Evolutionary conservation across 64 coral and sea anemone genomes (phyloP).

Genomic region (Exaiptasia diaphana): DNA sequence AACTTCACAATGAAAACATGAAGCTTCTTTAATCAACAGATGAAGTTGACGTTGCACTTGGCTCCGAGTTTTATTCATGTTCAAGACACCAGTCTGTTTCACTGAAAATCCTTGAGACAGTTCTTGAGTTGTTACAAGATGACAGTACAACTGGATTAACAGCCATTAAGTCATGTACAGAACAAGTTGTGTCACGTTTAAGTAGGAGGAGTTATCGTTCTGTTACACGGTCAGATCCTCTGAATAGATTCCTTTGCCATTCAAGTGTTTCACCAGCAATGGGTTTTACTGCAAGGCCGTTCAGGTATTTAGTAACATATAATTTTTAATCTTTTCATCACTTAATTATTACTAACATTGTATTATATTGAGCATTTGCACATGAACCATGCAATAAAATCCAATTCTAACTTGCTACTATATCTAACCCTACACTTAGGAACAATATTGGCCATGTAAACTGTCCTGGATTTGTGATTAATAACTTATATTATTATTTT

Average conservation of each 20-base stretch:
- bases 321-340: too few relatives aligned
- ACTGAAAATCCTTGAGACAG: constrained; percentile 31
- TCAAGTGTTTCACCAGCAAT: constrained; percentile 19
- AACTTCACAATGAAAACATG: too few relatives aligned
- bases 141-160: constrained; percentile 37
- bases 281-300: constrained; percentile 52
- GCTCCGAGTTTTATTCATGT: background rate
- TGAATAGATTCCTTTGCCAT: background rate
- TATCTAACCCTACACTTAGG: too few relatives aligned
- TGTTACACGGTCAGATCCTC: background rate
- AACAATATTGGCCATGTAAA: too few relatives aligned
- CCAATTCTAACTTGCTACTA: too few relatives aligned
- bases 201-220: background rate
- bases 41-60: constrained; percentile 45
- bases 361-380: too few relatives aligned
- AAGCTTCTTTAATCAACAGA: constrained; percentile 10
- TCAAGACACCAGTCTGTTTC: background rate
- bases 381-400: too few relatives aligned
- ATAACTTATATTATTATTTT: too few relatives aligned
- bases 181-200: constrained; percentile 20
- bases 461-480: too few relatives aligned
- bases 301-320: background rate
- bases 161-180: constrained; percentile 41
- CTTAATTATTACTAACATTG: too few relatives aligned
- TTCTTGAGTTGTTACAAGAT: constrained; percentile 39